A percentile compares a stretch with the other conserved stretches of the same genome.
phyloP scores from a whole-genome alignment of 2,888 invertebrate species.

The Yponomeuta sedellus region DNA sequence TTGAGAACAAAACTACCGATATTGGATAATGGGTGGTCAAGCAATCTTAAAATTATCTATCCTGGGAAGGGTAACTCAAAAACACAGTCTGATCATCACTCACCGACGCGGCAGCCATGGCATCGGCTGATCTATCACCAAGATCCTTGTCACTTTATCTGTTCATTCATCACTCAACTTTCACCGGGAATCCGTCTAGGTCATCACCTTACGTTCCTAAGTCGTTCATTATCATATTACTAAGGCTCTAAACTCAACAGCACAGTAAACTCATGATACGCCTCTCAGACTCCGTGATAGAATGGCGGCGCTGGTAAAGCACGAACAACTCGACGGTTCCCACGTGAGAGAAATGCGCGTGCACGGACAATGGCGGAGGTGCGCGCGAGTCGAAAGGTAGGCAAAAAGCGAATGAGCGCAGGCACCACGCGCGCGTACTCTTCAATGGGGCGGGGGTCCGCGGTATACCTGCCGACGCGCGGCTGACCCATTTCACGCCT shows the following conservation, averaged over 20 bases:
- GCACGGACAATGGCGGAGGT: constrained; percentile 53
- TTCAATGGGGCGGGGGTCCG: constrained; percentile 27
- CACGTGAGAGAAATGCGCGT: constrained; percentile 71
- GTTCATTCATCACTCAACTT: constrained; percentile 65
- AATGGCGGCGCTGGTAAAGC: constrained; percentile 53
- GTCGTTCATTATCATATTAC: constrained; percentile 51
- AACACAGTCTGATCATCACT: constrained; percentile 31
- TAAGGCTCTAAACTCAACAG: constrained; percentile 28
- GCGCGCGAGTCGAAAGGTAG: constrained; percentile 74
- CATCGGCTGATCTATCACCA: constrained; percentile 48
- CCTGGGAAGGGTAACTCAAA: background rate
- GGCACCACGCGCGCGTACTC: constrained; percentile 36
- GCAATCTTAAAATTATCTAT: background rate
- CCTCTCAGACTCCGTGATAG: constrained; percentile 44
- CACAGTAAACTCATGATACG: constrained; percentile 39
- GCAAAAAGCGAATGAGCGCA: constrained; percentile 72
- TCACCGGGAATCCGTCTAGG: constrained; percentile 37
- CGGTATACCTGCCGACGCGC: constrained; percentile 42
- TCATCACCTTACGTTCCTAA: constrained; percentile 46
- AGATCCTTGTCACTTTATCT: constrained; percentile 53
- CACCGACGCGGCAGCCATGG: constrained; percentile 58
- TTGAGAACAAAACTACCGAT: background rate
- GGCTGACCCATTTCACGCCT: constrained; percentile 60
- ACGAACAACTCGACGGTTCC: constrained; percentile 60
- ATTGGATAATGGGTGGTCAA: background rate